A percentile compares a stretch with the other conserved stretches of the same genome.
These are phyloP conservation scores for Atherinosoma microstoma DNA, from an alignment of 2,797 vertebrate species.

Conservation along the genomic window DNA sequence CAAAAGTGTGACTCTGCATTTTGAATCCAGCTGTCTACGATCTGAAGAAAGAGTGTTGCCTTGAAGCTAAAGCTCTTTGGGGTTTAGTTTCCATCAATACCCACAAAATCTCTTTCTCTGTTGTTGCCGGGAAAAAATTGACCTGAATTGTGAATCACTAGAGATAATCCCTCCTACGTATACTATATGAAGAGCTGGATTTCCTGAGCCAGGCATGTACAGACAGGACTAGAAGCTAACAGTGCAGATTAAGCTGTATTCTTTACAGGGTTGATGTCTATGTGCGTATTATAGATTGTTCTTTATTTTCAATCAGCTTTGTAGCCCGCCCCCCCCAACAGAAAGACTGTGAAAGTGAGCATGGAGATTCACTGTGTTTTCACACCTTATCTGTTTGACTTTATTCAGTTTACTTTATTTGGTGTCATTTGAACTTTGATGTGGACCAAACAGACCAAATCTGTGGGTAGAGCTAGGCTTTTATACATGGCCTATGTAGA, in stretches of 20 bases:
- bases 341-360: conserved; percentile 3
- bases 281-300: conserved; percentile 7
- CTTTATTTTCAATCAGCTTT: conserved; percentile 21
- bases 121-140: conserved; percentile 73
- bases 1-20: conserved; percentile 50
- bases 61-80: conserved; percentile 61
- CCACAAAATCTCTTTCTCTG: conserved; percentile 61
- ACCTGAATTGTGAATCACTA: conserved; percentile 79
- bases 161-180: conserved; percentile 79
- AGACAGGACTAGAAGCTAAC: conserved; percentile 48
- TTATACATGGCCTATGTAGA: no score
- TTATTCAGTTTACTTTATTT: no score
- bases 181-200: conserved; percentile 65
- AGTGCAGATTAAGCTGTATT: conserved; percentile 58
- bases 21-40: conserved; percentile 31
- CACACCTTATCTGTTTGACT: not conserved
- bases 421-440: not conserved
- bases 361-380: not conserved
- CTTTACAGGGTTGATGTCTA: conserved; percentile 43
- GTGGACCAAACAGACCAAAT: not conserved
- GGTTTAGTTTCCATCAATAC: conserved; percentile 75
- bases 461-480: no score
- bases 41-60: conserved; percentile 36
- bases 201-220: conserved; percentile 44
- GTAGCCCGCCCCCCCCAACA: not conserved